Evolutionary conservation across 2,888 invertebrate species (phyloP), one percentile per base, ranked within the genome.

Genomic region (Drosophila multiciliata): DNA sequence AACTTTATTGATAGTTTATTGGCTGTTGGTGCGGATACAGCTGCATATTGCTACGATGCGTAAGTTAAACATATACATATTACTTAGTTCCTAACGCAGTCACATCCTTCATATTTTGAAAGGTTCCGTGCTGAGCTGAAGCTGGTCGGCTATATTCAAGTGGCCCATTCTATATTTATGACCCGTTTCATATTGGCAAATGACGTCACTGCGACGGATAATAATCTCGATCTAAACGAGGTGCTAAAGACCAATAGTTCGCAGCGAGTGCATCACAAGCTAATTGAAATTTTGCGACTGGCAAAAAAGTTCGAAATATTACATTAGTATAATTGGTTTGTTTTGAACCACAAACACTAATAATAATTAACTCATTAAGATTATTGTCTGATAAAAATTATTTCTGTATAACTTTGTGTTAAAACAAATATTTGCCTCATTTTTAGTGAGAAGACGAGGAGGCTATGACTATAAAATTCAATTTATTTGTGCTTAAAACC

Each of bases 111-210:
- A 33, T 11, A 26, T 32, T 17, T 53, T 23, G 9, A 6, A 58
- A 89, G 83, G 11, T 89, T 83, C 53, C 33, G 38, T 0, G 54
- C 38, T 49, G 89, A 83, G 49, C 9, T 83, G 7, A 81, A 71
- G 35, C 78, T 72, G 3, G 64, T 54, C 53, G 87, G 84, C 8
- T 89, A 81, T 26, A 66, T 83, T 23, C 83, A 89, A 63, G 82
- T 87, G 5, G 84, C 89, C 15, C 89, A 83, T 57, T 72, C 87
- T 29, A 78, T 83, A 35, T 89, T 89, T 36, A 87, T 83, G 87
- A 84, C 79, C 5, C 69, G 89, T 38, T 83, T 83, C 12, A 89
- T 83, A 20, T 45, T 89, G 42, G 83, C 89, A 17, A 75, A 84
- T 38, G 55, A 58, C 17, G 38, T 50, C 11, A 33, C 32, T 36